A percentile compares a stretch with the other conserved stretches of the same genome.
These are phyloP conservation scores for Chionodraco myersi DNA, from an alignment of 2,113 vertebrate species.

Conservation along the genomic window DNA sequence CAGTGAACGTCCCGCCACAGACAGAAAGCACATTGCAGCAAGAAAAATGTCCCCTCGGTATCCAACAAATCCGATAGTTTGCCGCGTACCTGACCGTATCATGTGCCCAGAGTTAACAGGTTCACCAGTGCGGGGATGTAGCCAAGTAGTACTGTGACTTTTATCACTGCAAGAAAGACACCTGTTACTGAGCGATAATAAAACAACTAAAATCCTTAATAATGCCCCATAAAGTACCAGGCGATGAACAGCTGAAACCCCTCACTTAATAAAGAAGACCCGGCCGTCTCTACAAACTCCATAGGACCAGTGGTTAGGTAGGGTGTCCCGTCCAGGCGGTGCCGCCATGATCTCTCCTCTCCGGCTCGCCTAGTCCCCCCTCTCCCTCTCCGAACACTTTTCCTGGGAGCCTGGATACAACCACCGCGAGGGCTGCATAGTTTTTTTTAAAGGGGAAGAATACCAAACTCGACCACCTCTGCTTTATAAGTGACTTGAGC, in stretches of 20 bases:
- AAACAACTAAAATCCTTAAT: slow-evolving; percentile 13
- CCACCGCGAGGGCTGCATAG: slow-evolving; percentile 77
- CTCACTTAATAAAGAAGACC: slow-evolving; percentile 96
- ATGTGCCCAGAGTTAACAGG: slow-evolving; percentile 98
- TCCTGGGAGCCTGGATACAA: slow-evolving; percentile 70
- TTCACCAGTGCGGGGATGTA: slow-evolving; percentile 94
- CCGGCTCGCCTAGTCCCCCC: slow-evolving; percentile 58
- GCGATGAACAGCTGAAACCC: not conserved
- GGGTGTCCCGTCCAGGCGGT: slow-evolving; percentile 90
- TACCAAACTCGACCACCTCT: slow-evolving; percentile 41
- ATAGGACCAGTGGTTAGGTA: slow-evolving; percentile 95
- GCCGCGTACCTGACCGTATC: slow-evolving; percentile 93
- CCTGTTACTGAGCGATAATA: slow-evolving; percentile 81
- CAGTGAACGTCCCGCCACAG: slow-evolving; percentile 35
- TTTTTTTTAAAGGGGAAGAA: slow-evolving; percentile 83
- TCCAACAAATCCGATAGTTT: slow-evolving; percentile 37
- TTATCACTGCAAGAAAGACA: slow-evolving; percentile 90
- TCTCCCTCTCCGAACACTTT: slow-evolving; percentile 71
- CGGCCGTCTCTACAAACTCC: slow-evolving; percentile 93
- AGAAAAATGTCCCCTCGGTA: slow-evolving; percentile 5
- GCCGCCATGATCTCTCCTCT: slow-evolving; percentile 90
- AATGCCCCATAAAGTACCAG: not conserved
- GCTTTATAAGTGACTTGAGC: slow-evolving; percentile 36
- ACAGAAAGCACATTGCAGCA: slow-evolving; percentile 50
- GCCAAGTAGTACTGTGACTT: slow-evolving; percentile 91